These are phyloP conservation scores for Myotis vivesi DNA, from an alignment of 2,797 vertebrate species.

Conservation along the genomic window DNA sequence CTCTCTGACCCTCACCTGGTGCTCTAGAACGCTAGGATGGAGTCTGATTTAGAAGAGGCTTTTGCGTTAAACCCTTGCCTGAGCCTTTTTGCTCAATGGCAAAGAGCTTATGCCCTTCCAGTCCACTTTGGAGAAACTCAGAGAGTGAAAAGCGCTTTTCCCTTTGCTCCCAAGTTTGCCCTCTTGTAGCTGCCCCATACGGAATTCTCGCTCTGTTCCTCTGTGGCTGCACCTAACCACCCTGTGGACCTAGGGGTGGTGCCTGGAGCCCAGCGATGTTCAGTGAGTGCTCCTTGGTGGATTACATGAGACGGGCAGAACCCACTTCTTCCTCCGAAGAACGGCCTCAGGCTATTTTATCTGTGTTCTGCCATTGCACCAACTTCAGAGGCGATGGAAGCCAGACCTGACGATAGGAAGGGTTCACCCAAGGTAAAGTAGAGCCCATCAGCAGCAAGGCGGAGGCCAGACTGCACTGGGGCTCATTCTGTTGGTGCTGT, in stretches of 20 bases:
- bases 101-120: not conserved
- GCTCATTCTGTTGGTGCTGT: not conserved
- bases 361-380: not conserved
- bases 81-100: not conserved
- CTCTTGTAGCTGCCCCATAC: not conserved
- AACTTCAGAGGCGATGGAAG: constrained; percentile 28
- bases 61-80: not conserved
- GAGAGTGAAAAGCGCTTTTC: not conserved
- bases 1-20: not conserved
- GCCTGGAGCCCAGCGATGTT: not conserved
- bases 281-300: not conserved
- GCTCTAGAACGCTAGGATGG: not conserved
- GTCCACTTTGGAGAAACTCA: not conserved
- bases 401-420: constrained; percentile 22
- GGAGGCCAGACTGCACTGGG: not conserved
- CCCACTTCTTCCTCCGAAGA: not conserved
- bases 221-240: not conserved
- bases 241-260: not conserved
- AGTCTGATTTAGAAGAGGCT: not conserved
- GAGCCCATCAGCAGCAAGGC: not conserved
- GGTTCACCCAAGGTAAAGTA: constrained; percentile 45
- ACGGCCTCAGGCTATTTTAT: constrained; percentile 23
- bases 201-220: not conserved
- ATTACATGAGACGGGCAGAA: not conserved
- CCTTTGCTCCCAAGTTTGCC: not conserved